phyloP scores from a whole-genome alignment of 2,888 invertebrate genomes.

The Drosophila melanosoma region DNA sequence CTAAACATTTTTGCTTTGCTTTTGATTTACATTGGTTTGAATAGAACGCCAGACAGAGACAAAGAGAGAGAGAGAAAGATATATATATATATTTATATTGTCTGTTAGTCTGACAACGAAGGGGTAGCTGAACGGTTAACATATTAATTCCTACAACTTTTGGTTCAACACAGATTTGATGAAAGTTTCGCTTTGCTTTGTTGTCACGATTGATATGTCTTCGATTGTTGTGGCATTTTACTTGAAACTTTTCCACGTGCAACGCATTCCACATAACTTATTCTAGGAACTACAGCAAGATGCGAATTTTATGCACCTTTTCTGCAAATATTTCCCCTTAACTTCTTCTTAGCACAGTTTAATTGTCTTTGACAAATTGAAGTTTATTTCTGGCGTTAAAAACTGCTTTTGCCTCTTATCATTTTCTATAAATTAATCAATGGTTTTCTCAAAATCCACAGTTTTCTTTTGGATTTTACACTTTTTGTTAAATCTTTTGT shows the following conservation, averaged over 20 bases:
- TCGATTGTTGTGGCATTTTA: constrained; percentile 12
- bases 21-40: constrained; percentile 32
- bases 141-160: constrained; percentile 25
- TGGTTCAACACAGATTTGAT: constrained; percentile 27
- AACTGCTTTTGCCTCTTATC: not conserved
- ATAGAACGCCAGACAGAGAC: not conserved
- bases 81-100: not conserved
- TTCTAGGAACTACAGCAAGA: not conserved
- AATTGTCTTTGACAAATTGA: not conserved
- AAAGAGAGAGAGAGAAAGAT: not conserved
- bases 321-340: too few relatives aligned
- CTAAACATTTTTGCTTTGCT: constrained; percentile 47
- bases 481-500: constrained; percentile 1
- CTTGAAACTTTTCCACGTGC: not conserved
- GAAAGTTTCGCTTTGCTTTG: constrained; percentile 20
- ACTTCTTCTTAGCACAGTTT: too few relatives aligned
- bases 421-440: not conserved
- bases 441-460: not conserved
- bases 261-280: constrained; percentile 21
- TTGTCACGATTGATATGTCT: constrained; percentile 35
- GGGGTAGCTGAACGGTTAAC: not conserved
- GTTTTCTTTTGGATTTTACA: not conserved
- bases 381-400: not conserved
- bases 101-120: constrained; percentile 29
- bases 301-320: not conserved